Conservation (phyloP, 2,113 vertebrate genomes). For the Chrysochloris asiatica region DNA sequence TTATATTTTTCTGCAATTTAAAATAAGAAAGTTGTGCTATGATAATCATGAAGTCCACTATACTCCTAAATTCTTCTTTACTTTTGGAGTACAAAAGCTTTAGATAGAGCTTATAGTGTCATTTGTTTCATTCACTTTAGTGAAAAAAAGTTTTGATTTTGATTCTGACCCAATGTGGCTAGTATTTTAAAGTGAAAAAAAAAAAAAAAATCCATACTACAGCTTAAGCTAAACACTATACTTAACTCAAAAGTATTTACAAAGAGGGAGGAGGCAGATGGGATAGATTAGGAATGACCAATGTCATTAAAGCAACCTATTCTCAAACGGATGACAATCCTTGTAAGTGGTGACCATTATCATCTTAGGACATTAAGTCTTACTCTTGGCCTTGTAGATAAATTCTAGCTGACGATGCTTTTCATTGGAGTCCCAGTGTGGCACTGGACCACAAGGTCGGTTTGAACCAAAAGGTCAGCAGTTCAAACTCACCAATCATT, state of each 20-base stretch:
- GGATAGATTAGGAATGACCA: not conserved
- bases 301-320: not conserved
- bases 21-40: slow-evolving; percentile 87
- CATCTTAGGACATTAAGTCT: not conserved
- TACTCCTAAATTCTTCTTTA: slow-evolving; percentile 91
- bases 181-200: not conserved
- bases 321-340: not conserved
- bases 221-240: not conserved
- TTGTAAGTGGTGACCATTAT: not conserved
- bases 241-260: not conserved
- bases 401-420: too few species aligned
- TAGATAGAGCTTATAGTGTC: slow-evolving; percentile 89
- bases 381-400: not conserved
- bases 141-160: slow-evolving; percentile 30
- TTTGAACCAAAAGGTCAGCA: too few species aligned
- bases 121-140: slow-evolving; percentile 91
- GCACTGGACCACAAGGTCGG: too few species aligned
- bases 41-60: slow-evolving; percentile 92
- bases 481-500: too few species aligned
- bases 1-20: slow-evolving; percentile 91
- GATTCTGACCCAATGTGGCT: not conserved
- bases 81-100: slow-evolving; percentile 90
- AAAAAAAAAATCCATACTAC: not conserved
- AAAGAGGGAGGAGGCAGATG: too few species aligned
- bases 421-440: too few species aligned